Base-by-base conservation (phyloP, 2,113 vertebrate species). In the Chroicocephalus ridibundus region DNA sequence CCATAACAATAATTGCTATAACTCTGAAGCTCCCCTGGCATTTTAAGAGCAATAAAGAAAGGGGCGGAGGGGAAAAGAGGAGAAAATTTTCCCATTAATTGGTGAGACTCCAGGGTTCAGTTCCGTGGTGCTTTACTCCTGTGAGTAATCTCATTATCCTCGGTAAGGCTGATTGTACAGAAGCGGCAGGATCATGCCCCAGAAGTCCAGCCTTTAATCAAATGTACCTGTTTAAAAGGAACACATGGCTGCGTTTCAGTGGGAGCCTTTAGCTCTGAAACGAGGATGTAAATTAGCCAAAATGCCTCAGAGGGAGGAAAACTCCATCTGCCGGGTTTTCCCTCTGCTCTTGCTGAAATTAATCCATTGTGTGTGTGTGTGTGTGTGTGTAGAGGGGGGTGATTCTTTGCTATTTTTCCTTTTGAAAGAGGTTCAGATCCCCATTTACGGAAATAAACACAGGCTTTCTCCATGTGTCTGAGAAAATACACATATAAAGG, bases 1-100 rank as follows among this genome's bases (percentile, higher is more conserved):
- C 96, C 96, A 97, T 97, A 98, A 97, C 96, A 97, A 96, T 98
- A 97, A 97, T 97, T 97, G 94, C 96, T 97, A 94, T 97, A 97
- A 96, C 97, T 97, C 97, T 93, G 94, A 97, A 97, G 84, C 86
- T 98, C 95, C 97, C 74, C 82, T 97, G 97, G 96, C 95, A 97
- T 98, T 98, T 98, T 98, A 97, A 97, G 89, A 84, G 95, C 95
- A 97, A 98, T 98, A 98, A 98, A 98, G 94, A 93, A 61, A 72
- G 90, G 40, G 82, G 90, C 0, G 76, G 88, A 91, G 91, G 62
- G 95, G 90, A 96, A 96, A 90, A 91, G 78, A 93, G 58, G 71
- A 85, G 82, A 93, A 96, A 91, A 90, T 82, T 96, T 89, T 93
- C 47, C 62, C 77, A 80, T 95, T 95, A 97, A 95, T 95, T 89